Evolutionary conservation across 2,113 vertebrate species (phyloP).

Genomic region (Catharus fuscescens): DNA sequence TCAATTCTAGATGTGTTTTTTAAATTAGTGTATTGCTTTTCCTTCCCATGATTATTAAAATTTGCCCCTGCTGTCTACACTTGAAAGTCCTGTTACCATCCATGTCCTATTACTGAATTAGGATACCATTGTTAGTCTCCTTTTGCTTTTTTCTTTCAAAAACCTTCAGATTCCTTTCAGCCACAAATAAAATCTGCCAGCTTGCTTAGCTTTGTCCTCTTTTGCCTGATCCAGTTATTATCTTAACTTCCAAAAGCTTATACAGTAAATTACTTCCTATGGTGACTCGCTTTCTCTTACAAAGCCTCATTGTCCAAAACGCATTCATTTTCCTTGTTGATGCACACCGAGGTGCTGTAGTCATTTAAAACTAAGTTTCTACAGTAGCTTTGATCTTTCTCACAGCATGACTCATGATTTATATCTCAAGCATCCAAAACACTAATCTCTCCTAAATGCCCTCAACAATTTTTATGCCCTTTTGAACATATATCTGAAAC

Average conservation of each 20-base stretch:
- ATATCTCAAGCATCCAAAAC: neutral
- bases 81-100: neutral
- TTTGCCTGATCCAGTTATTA: neutral
- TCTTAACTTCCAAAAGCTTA: neutral
- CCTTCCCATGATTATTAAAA: neutral
- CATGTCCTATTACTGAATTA: neutral
- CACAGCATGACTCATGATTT: neutral
- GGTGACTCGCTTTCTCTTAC: neutral
- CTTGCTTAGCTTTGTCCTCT: neutral
- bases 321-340: neutral
- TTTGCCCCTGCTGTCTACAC: neutral
- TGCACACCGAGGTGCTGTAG: neutral
- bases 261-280: neutral
- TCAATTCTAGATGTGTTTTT: neutral
- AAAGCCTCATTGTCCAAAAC: neutral
- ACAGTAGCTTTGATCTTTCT: conserved; percentile 1
- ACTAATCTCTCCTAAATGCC: neutral
- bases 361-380: neutral
- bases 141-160: neutral
- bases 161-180: neutral
- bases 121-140: neutral
- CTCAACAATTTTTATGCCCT: neutral
- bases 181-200: neutral
- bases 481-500: neutral
- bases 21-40: neutral